phyloP scores from a whole-genome alignment of 2,113 vertebrate genomes.

The Paedocypris sp. region DNA sequence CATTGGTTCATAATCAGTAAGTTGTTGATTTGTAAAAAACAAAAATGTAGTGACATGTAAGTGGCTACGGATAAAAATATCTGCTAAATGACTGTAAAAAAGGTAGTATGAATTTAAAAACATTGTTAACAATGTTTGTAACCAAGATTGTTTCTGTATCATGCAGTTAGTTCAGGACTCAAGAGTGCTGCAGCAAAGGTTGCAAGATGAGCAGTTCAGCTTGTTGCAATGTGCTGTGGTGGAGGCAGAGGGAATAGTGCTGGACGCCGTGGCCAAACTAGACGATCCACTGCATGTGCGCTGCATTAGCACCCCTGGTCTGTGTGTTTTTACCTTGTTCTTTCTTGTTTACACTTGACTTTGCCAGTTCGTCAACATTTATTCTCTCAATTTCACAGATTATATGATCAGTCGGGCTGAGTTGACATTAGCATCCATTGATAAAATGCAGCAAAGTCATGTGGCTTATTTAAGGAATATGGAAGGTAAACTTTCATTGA shows the following conservation, averaged over 20 bases:
- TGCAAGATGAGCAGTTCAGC: slow-evolving; percentile 62
- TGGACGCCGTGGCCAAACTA: slow-evolving; percentile 69
- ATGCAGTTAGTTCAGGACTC: slow-evolving; percentile 50
- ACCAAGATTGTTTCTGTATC: background rate
- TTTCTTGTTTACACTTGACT: background rate
- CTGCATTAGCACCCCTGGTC: slow-evolving; percentile 76
- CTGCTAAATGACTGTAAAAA: too few relatives aligned
- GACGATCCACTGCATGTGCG: slow-evolving; percentile 76
- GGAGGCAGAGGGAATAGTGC: slow-evolving; percentile 71
- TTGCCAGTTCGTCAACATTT: background rate
- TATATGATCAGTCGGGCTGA: slow-evolving; percentile 75
- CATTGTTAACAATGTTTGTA: background rate
- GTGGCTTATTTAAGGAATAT: slow-evolving; percentile 54
- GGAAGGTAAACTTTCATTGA: slow-evolving; percentile 54
- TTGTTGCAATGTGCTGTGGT: slow-evolving; percentile 61
- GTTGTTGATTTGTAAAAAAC: too few relatives aligned
- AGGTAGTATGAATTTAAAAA: too few relatives aligned
- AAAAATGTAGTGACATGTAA: too few relatives aligned
- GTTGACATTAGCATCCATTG: slow-evolving; percentile 62
- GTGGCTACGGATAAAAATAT: too few relatives aligned
- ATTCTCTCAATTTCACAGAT: slow-evolving; percentile 52
- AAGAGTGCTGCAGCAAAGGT: slow-evolving; percentile 43
- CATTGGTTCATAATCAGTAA: too few relatives aligned
- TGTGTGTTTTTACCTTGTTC: background rate
- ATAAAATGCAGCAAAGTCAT: slow-evolving; percentile 66